Evolutionary conservation across 2,888 invertebrate species (phyloP).

Genomic region (Xiphydria camelus): DNA sequence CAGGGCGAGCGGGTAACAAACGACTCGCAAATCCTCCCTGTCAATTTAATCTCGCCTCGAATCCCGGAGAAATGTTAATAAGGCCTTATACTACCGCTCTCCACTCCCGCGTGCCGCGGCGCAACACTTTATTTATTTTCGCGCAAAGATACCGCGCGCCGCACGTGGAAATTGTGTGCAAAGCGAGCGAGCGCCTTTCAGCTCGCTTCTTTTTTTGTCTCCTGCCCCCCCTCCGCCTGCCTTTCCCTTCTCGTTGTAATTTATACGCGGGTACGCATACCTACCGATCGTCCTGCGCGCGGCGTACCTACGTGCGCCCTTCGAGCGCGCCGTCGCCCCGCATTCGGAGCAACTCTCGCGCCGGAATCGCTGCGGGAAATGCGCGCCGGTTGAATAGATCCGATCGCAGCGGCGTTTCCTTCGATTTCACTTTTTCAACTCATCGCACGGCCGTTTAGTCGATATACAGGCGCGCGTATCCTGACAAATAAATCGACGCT

Average conservation of each 20-base stretch:
- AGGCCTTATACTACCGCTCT: slow-evolving; percentile 46
- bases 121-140: slow-evolving; percentile 41
- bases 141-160: slow-evolving; percentile 37
- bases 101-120: slow-evolving; percentile 14
- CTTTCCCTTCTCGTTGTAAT: not conserved
- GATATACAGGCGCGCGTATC: no score
- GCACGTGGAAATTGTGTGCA: slow-evolving; percentile 48
- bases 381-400: no score
- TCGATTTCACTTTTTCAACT: no score
- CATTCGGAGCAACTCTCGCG: no score
- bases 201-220: slow-evolving; percentile 11
- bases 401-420: no score
- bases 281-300: no score
- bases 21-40: slow-evolving; percentile 58
- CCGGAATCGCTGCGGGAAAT: no score
- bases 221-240: slow-evolving; percentile 1
- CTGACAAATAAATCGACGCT: no score
- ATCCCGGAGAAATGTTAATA: slow-evolving; percentile 58
- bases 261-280: no score
- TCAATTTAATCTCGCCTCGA: slow-evolving; percentile 57
- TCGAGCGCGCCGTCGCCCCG: no score
- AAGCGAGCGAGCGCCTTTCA: slow-evolving; percentile 29
- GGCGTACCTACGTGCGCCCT: no score
- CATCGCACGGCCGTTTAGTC: no score
- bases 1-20: slow-evolving; percentile 48